Conservation (phyloP, 2,888 invertebrate genomes). For the Noctua janthe region DNA sequence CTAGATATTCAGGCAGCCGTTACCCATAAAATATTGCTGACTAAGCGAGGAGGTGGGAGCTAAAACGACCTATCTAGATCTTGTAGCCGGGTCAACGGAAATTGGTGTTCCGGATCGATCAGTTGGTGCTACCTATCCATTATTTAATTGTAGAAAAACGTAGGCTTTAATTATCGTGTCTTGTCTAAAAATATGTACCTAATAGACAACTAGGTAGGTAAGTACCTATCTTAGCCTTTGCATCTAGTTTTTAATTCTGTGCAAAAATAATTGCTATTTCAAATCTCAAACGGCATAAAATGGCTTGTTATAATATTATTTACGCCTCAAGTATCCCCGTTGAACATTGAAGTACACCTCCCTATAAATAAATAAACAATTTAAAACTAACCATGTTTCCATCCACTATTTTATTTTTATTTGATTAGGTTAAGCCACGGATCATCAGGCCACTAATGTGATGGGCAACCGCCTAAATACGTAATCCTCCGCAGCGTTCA, state of each 20-base stretch:
- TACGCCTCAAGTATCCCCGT: not conserved
- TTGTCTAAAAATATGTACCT: not conserved
- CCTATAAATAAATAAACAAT: constrained; percentile 19
- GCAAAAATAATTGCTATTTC: not conserved
- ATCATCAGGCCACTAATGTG: constrained; percentile 32
- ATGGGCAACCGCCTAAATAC: constrained; percentile 28
- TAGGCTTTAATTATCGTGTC: constrained; percentile 2
- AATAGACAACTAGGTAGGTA: not conserved
- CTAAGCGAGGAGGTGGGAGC: constrained; percentile 41
- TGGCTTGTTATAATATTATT: not conserved
- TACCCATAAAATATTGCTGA: constrained; percentile 50
- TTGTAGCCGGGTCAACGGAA: constrained; percentile 45
- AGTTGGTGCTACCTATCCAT: constrained; percentile 15
- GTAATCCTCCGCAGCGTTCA: constrained; percentile 43
- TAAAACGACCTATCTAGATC: constrained; percentile 47
- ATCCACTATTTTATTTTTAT: constrained; percentile 21
- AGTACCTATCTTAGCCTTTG: not conserved
- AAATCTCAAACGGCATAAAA: not conserved
- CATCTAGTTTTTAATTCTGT: not conserved
- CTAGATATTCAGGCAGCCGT: constrained; percentile 27
- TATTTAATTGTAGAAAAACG: constrained; percentile 52
- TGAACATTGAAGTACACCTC: not conserved
- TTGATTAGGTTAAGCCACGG: constrained; percentile 47
- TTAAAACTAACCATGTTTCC: not conserved
- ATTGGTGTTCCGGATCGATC: constrained; percentile 37